Percentiles rank a stretch among this genome's conserved stretches.
These are phyloP conservation scores for Cinclus cinclus DNA, from an alignment of 2,113 vertebrate genomes.

Conservation along the genomic window DNA sequence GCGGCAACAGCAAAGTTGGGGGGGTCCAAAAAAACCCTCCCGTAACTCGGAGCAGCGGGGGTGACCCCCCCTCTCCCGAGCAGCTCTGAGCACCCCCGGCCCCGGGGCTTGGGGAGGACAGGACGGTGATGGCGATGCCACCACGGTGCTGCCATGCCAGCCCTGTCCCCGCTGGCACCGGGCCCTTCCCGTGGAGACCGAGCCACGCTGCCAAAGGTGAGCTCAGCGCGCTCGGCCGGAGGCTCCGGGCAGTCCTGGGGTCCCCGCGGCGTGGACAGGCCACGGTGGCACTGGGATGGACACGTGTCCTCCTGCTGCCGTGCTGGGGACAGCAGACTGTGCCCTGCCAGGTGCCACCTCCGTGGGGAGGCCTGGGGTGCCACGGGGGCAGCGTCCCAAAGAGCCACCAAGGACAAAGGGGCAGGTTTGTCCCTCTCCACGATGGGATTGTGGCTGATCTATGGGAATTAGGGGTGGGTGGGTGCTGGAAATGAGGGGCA, in stretches of 20 bases:
- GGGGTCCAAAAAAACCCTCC: background rate
- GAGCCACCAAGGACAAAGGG: fast-evolving
- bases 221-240: background rate
- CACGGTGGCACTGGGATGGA: background rate
- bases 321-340: background rate
- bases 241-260: background rate
- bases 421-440: fast-evolving
- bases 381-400: fast-evolving
- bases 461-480: background rate
- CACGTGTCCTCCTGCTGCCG: fast-evolving
- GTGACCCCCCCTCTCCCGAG: too few species aligned
- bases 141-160: background rate
- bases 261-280: background rate
- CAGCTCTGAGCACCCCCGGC: background rate
- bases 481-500: background rate
- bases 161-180: background rate
- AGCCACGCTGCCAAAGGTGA: constrained; percentile 46
- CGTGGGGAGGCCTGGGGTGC: background rate
- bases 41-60: too few species aligned
- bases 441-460: background rate
- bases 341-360: background rate
- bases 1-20: background rate
- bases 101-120: background rate
- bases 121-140: background rate
- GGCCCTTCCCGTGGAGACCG: background rate